Evolutionary conservation across 1,140 invertebrate species (phyloP).

Genomic region (Halyomorpha halys): DNA sequence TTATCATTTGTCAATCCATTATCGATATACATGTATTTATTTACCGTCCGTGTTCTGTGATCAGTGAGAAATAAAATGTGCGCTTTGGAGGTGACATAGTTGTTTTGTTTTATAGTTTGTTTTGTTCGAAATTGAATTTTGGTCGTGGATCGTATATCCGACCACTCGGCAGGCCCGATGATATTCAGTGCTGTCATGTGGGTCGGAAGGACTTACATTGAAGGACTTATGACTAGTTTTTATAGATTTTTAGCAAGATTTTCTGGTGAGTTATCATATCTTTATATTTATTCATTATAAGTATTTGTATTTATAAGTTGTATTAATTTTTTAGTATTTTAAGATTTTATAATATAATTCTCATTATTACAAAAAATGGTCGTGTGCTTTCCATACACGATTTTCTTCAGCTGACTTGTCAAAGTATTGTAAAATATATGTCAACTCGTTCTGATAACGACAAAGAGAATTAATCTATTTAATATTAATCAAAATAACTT

Average conservation of each 20-base stretch:
- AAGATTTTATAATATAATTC: no score
- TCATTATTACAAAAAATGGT: no score
- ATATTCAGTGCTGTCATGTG: constrained; percentile 11
- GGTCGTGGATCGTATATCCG: not conserved
- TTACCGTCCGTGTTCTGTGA: not conserved
- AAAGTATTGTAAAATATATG: no score
- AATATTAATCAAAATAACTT: no score
- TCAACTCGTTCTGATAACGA: no score
- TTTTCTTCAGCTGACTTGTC: no score
- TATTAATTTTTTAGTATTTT: no score
- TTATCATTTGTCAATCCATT: no score
- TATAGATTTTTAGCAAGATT: constrained; percentile 29
- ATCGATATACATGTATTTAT: no score
- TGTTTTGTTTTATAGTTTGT: constrained; percentile 7
- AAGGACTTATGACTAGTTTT: constrained; percentile 28
- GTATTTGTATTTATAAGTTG: not conserved
- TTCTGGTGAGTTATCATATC: constrained; percentile 22
- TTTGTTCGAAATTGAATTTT: not conserved
- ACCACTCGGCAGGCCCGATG: not conserved
- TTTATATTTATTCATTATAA: not conserved
- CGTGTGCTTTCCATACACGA: no score
- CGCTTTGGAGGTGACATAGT: constrained; percentile 15
- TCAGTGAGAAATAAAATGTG: constrained; percentile 15
- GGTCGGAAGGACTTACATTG: constrained; percentile 24
- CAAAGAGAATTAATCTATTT: no score